Evolutionary conservation across 2,888 invertebrate genomes (phyloP), one percentile per base, ranked within the genome.

Genomic region (Drosophila testacea): DNA sequence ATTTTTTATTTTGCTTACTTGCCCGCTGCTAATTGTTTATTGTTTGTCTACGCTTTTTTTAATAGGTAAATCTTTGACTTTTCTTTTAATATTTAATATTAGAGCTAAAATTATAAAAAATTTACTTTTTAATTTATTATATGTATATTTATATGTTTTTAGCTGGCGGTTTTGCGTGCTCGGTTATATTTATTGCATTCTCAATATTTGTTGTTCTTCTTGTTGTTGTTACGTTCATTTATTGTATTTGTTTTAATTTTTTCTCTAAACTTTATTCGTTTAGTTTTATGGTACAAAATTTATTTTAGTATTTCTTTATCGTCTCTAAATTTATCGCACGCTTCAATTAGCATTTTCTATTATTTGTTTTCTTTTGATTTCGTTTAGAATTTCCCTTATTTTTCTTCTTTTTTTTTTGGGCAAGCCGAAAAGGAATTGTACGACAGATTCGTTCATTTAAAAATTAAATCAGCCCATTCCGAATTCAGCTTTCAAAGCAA

Each of bases 101-200:
- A 86, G 63, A 74, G 69, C 81, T 81, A 83, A 81, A 83, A 79
- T 86, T 86, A 84, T 81, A 81, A 76, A 75, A 76, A 72, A 52
- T 75, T 61, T 80, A 62, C 48, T 60, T 56, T 46, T 48, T 47
- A 46, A 50, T 54, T 65, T 34, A 55, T 36, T 65, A 42, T 62
- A 44, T 62, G 59, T 71, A 54, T 72, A 48, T 68, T 48, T 56
- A 48, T 62, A 38, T 66, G 13, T 66, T 44, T 50, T 39, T 69
- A 48, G 62, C 69, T 73, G 59, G 73, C 63, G 39, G 51, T 48
- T 48, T 56, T 55, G 72, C 54, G 70, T 65, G 48, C 64, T 70
- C 44, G 57, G 42, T 64, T 71, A 48, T 41, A 41, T 52, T 69
- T 42, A 57, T 57, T 67, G 56, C 61, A 34, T 47, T 46, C 28